A percentile compares a stretch with the other conserved stretches of the same genome.
Conservation (phyloP, 2,113 vertebrate species). For the Leucosticte australis region DNA sequence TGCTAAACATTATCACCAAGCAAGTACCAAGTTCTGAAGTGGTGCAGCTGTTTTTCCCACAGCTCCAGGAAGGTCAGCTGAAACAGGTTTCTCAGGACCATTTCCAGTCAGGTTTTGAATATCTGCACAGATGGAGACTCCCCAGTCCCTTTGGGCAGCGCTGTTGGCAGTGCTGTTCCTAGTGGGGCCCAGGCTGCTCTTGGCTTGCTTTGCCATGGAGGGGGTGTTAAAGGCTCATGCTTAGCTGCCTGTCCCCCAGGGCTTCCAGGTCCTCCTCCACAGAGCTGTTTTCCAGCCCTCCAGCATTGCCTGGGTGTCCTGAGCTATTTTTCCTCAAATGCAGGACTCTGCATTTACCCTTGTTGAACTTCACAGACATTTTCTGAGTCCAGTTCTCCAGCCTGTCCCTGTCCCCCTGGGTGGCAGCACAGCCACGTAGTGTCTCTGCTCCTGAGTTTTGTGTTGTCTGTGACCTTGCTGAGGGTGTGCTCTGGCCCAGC, state of each 20-base stretch:
- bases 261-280: not conserved
- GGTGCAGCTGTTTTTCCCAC: not conserved
- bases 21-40: not conserved
- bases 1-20: not conserved
- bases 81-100: not conserved
- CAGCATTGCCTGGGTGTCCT: not conserved
- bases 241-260: not conserved
- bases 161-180: not conserved
- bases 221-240: rapidly evolving
- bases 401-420: not conserved
- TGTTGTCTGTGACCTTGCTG: not conserved
- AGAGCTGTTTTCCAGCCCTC: not conserved
- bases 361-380: not conserved
- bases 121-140: not conserved
- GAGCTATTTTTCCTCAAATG: not conserved
- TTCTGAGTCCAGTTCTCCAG: not conserved
- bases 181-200: not conserved
- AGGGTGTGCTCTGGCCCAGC: not conserved
- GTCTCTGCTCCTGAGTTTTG: not conserved
- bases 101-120: not conserved
- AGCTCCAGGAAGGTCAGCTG: not conserved
- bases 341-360: not conserved
- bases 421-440: not conserved
- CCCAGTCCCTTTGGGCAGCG: not conserved
- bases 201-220: not conserved